phyloP scores from a whole-genome alignment of 1,140 invertebrate species.

The Pinna nobilis region DNA sequence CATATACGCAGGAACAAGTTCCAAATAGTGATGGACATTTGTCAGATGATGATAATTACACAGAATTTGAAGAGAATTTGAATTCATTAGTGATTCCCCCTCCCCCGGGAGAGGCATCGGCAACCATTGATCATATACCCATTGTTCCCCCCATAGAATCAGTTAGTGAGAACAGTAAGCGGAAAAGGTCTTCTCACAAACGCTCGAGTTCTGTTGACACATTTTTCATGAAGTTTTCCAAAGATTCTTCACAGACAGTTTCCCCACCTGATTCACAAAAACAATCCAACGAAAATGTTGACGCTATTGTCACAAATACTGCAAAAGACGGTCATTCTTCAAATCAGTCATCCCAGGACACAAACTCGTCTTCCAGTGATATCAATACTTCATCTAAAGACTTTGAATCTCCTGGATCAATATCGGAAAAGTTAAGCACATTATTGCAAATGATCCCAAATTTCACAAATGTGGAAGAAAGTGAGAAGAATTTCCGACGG shows the following conservation, averaged over 20 bases:
- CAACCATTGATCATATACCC: conserved; percentile 47
- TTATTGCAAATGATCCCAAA: conserved; percentile 64
- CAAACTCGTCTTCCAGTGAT: no score
- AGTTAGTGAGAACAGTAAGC: conserved; percentile 21
- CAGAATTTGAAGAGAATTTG: neutral
- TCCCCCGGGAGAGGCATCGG: conserved; percentile 45
- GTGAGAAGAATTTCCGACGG: conserved; percentile 48
- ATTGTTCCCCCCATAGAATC: conserved; percentile 53
- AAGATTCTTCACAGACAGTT: neutral
- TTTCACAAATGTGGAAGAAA: conserved; percentile 33
- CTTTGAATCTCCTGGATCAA: conserved; percentile 60
- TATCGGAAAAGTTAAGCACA: conserved; percentile 65
- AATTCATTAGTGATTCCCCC: conserved; percentile 50
- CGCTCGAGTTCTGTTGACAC: conserved; percentile 60
- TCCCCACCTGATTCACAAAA: neutral
- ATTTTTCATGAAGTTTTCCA: conserved; percentile 18
- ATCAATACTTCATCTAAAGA: conserved; percentile 29
- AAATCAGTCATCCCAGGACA: no score
- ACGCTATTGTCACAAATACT: no score
- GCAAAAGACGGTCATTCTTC: no score
- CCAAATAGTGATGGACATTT: neutral
- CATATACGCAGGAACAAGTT: neutral
- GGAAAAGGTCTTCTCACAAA: conserved; percentile 45
- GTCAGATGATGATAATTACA: neutral
- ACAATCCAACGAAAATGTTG: no score